Evolutionary conservation across 1,140 invertebrate genomes (phyloP), one percentile per base, ranked within the genome.

Genomic region (Nephila pilipes): DNA sequence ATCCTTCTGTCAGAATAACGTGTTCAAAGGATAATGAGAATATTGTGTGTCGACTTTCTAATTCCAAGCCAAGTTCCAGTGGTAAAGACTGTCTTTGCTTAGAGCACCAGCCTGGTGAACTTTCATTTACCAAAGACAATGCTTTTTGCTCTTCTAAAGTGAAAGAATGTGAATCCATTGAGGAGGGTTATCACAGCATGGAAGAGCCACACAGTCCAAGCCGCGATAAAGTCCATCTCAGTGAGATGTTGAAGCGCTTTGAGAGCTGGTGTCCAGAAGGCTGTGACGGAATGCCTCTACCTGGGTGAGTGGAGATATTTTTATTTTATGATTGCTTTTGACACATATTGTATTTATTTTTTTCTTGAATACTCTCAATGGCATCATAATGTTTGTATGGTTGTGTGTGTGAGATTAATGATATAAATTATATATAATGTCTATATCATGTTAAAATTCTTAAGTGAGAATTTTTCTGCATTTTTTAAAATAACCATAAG

Each of bases 191-290:
- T 83, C 94, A 94, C 36, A 94, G 94, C 80, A 87, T 94, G 92
- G 94, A 94, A 98, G 94, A 94, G 54, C 85, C 75, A 38, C 93
- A 91, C 58, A 92, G 60, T 55, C 92, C 92, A 25, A 63, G 87
- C 25, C 38, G 69, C 18, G 58, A 57, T 14, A 54, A 29, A 85
- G 29, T 29, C 14, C 87, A 89, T 36, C 32, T 93, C 1, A 69
- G 85, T 58, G 85, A 93, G 38, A 93, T 93, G 85, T n/a, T 93
- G 29, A 89, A 87, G 69, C 38, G 36, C 18, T 36, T 81, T 18
- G 92, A 93, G 16, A 88, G 63, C 16, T 93, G 92, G 92, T 46
- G 38, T 32, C 92, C 92, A 8, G 92, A 93, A 89, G 92, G 92
- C 18, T 83, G 85, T 54, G 85, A 93, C 54, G 92, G 87, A 89